Evolutionary conservation across 2,797 vertebrate genomes (phyloP).

Genomic region (Phylloscopus collybita): DNA sequence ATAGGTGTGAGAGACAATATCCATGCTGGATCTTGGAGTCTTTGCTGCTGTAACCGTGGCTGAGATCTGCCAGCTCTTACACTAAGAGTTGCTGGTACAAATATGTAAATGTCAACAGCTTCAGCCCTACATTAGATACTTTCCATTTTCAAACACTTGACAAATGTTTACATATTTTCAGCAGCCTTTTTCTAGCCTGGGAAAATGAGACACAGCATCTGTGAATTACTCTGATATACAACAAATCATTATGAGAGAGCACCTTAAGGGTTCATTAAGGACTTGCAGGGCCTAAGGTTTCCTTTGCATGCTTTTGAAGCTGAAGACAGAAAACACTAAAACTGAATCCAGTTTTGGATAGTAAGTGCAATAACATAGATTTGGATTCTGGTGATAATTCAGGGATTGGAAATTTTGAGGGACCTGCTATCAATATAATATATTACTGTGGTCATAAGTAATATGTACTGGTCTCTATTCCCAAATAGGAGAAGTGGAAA

Average conservation of each 20-base stretch:
- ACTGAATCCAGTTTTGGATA: not conserved
- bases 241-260: not conserved
- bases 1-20: not conserved
- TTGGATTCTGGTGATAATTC: not conserved
- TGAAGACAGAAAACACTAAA: not conserved
- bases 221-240: not conserved
- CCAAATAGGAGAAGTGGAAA: not conserved
- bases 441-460: not conserved
- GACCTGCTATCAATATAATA: not conserved
- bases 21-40: not conserved
- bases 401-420: not conserved
- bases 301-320: not conserved
- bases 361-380: not conserved
- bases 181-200: not conserved
- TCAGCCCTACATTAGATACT: not conserved
- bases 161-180: slow-evolving; percentile 25
- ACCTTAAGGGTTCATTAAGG: not conserved
- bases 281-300: not conserved
- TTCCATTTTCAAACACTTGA: slow-evolving; percentile 33
- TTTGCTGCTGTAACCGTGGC: not conserved
- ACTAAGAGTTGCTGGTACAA: not conserved
- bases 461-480: not conserved
- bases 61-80: not conserved
- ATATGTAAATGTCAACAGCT: slow-evolving; percentile 24
- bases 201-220: not conserved